These are phyloP conservation scores for Lagocephalus sceleratus DNA, from an alignment of 2,797 vertebrate genomes.

Conservation along the genomic window DNA sequence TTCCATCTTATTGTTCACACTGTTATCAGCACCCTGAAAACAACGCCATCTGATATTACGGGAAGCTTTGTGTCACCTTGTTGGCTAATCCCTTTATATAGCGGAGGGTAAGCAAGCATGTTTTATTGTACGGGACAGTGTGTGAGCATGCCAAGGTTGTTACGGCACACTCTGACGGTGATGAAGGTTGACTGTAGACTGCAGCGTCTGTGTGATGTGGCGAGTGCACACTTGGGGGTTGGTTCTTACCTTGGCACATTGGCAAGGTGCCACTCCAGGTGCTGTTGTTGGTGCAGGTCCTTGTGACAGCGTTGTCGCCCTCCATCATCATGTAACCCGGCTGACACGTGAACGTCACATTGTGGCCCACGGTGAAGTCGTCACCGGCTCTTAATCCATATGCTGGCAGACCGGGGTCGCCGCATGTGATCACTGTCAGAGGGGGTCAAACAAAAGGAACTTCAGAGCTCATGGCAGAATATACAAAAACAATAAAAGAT, in stretches of 20 bases:
- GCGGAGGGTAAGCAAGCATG: constrained; percentile 38
- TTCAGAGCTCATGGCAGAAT: not conserved
- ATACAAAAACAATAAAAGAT: too few relatives aligned
- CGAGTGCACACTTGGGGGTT: constrained; percentile 14
- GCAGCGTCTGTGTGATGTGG: constrained; percentile 1
- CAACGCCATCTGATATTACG: constrained; percentile 33
- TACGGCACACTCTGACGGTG: constrained; percentile 41
- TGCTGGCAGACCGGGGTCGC: constrained; percentile 89
- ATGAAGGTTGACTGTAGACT: constrained; percentile 46
- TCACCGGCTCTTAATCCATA: constrained; percentile 89
- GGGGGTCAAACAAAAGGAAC: constrained; percentile 7
- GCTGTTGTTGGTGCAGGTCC: constrained; percentile 89
- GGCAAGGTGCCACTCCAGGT: constrained; percentile 91
- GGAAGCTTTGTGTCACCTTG: constrained; percentile 54
- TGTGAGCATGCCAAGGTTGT: constrained; percentile 47
- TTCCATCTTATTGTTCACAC: not conserved
- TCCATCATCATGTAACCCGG: constrained; percentile 87
- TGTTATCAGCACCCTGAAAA: constrained; percentile 21
- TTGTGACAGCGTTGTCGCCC: constrained; percentile 68
- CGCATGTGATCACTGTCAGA: constrained; percentile 89
- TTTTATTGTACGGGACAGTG: constrained; percentile 38
- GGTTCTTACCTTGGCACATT: constrained; percentile 84
- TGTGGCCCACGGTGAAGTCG: constrained; percentile 88
- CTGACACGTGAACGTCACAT: constrained; percentile 89
- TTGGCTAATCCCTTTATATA: constrained; percentile 56